These are phyloP conservation scores for Brachypterus glaber DNA, from an alignment of 2,888 invertebrate genomes.

Conservation along the genomic window DNA sequence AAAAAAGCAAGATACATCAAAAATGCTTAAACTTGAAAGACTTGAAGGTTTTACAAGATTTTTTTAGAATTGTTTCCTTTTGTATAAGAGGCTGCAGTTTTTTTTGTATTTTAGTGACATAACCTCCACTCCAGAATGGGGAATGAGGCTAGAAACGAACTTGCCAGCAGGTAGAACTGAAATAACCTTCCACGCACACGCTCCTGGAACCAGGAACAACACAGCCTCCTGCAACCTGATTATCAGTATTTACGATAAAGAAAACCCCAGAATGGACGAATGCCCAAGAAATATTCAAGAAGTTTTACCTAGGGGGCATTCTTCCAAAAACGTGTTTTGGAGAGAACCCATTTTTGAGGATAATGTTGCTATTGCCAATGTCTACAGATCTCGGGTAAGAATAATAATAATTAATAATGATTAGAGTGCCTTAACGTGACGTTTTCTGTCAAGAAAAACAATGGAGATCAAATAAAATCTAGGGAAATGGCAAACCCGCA, in stretches of 20 bases:
- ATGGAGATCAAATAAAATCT: no score
- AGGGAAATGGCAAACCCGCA: no score
- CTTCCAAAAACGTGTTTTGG: constrained; percentile 51
- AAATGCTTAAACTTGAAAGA: no score
- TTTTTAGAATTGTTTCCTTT: background rate
- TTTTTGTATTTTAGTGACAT: constrained; percentile 42
- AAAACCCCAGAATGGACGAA: constrained; percentile 46
- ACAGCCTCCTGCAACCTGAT: constrained; percentile 49
- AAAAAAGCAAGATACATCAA: no score
- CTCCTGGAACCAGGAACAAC: constrained; percentile 42
- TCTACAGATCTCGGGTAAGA: constrained; percentile 52
- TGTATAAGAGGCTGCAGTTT: background rate
- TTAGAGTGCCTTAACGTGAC: no score
- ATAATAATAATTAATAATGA: background rate
- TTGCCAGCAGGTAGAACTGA: constrained; percentile 50
- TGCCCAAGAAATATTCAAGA: constrained; percentile 57
- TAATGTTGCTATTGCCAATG: constrained; percentile 46
- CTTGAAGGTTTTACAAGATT: no score
- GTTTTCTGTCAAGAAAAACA: no score
- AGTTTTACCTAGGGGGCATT: constrained; percentile 45
- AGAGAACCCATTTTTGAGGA: constrained; percentile 54
- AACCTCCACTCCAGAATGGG: constrained; percentile 53
- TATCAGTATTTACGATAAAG: constrained; percentile 50
- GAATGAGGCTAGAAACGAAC: constrained; percentile 48
- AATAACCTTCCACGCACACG: constrained; percentile 50